Evolutionary conservation across 1,140 invertebrate genomes (phyloP).

Genomic region (Drosophila pectinifera): DNA sequence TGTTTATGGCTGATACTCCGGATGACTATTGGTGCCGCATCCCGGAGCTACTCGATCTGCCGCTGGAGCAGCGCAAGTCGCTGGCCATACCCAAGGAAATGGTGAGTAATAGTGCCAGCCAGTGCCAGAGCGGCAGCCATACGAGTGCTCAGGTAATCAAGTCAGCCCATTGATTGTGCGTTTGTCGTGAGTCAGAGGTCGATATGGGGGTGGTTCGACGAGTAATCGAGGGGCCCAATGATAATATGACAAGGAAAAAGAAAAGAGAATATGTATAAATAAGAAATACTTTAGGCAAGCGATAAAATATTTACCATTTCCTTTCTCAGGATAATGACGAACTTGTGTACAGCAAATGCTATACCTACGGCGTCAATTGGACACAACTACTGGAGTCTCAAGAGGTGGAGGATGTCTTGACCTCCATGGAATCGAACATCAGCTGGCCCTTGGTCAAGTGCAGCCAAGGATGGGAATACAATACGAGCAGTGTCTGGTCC

Average conservation of each 20-base stretch:
- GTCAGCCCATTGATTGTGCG: slow-evolving; percentile 56
- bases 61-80: slow-evolving; percentile 87
- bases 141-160: slow-evolving; percentile 52
- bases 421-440: slow-evolving; percentile 85
- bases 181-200: slow-evolving; percentile 35
- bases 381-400: slow-evolving; percentile 85
- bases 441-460: slow-evolving; percentile 89
- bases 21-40: slow-evolving; percentile 91
- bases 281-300: background rate
- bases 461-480: slow-evolving; percentile 92
- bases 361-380: slow-evolving; percentile 90
- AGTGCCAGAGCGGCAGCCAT: slow-evolving; percentile 53
- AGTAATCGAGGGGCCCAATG: slow-evolving; percentile 23
- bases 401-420: slow-evolving; percentile 50
- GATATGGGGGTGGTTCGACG: slow-evolving; percentile 41
- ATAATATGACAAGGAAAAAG: too few species aligned
- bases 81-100: slow-evolving; percentile 88
- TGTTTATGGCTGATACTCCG: slow-evolving; percentile 93
- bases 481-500: slow-evolving; percentile 88
- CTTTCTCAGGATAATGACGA: slow-evolving; percentile 85
- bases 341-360: slow-evolving; percentile 87
- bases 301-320: background rate
- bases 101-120: slow-evolving; percentile 57
- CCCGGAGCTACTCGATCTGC: slow-evolving; percentile 88
- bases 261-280: background rate